These are phyloP conservation scores for Automeris io DNA, from an alignment of 2,888 invertebrate genomes.

Conservation along the genomic window DNA sequence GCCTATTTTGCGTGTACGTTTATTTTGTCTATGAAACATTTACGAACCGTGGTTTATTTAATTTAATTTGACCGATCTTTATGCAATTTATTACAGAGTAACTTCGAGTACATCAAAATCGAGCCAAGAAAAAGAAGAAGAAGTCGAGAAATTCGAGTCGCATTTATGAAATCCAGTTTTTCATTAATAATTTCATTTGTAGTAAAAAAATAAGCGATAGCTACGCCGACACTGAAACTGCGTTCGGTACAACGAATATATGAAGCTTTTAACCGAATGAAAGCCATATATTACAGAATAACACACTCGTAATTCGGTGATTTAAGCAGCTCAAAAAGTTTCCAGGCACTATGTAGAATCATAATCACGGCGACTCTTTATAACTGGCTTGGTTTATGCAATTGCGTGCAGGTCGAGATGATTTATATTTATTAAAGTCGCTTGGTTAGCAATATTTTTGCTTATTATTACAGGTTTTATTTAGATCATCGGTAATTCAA, in stretches of 20 bases:
- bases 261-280: conserved; percentile 74
- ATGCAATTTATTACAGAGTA: no score
- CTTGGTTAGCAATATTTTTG: no score
- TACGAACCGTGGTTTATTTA: no score
- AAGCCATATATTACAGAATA: conserved; percentile 66
- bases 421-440: conserved; percentile 34
- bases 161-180: conserved; percentile 35
- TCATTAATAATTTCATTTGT: conserved; percentile 45
- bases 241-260: conserved; percentile 56
- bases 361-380: conserved; percentile 39
- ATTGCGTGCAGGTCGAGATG: conserved; percentile 38
- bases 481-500: no score
- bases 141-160: conserved; percentile 22
- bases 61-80: no score
- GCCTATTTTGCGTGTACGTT: no score
- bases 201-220: conserved; percentile 53
- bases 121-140: neutral
- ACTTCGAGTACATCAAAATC: no score
- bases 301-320: conserved; percentile 59
- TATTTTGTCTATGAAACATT: no score
- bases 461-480: no score
- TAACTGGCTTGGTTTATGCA: conserved; percentile 51
- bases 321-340: conserved; percentile 62
- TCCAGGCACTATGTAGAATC: conserved; percentile 54
- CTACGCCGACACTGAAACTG: conserved; percentile 46